phyloP scores from a whole-genome alignment of 2,797 vertebrate species.

The Melanotaenia nigrans region DNA sequence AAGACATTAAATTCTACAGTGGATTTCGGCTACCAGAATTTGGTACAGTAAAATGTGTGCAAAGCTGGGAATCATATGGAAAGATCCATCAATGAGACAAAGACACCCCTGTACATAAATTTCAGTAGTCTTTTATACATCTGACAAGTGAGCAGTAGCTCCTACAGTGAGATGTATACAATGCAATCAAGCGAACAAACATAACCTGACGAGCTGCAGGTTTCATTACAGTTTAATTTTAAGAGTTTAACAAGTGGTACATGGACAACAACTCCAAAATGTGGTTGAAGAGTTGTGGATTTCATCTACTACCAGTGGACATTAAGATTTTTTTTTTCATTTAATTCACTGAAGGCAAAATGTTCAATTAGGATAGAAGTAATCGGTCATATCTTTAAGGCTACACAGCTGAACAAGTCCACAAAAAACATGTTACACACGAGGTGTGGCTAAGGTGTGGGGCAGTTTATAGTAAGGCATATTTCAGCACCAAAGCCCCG shows the following conservation, averaged over 20 bases:
- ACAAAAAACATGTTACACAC: constrained; percentile 33
- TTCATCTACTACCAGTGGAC: background rate
- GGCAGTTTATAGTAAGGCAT: constrained; percentile 71
- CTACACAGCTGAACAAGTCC: constrained; percentile 27
- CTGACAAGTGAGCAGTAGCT: background rate
- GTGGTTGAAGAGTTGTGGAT: background rate
- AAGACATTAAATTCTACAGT: background rate
- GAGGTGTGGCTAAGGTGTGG: constrained; percentile 62
- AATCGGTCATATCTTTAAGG: constrained; percentile 45
- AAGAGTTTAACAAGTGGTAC: background rate
- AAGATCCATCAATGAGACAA: background rate
- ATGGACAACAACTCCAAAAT: background rate
- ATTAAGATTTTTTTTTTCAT: no score
- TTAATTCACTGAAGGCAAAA: constrained; percentile 12
- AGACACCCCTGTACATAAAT: background rate
- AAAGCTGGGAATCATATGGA: constrained; percentile 2
- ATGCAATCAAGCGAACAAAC: background rate
- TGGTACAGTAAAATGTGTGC: background rate
- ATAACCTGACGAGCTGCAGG: constrained; percentile 6
- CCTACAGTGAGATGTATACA: background rate
- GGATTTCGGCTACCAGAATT: background rate
- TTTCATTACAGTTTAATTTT: background rate
- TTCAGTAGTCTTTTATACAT: background rate
- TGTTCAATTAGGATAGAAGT: constrained; percentile 42
- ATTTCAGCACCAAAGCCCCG: constrained; percentile 53